phyloP scores from a whole-genome alignment of 2,888 invertebrate species.

The Chymomyza fuscimana region DNA sequence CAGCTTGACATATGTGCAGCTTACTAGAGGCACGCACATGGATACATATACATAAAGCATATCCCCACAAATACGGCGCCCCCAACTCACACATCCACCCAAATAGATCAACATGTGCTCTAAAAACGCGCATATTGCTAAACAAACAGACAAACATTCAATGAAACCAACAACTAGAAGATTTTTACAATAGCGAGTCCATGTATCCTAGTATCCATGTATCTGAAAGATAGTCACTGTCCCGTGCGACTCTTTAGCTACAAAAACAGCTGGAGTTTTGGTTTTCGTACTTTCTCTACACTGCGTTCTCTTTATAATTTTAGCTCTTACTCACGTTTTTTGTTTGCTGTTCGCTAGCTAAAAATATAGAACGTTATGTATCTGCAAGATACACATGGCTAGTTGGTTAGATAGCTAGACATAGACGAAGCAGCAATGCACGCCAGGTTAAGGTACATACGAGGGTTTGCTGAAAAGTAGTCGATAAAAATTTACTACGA shows the following conservation, averaged over 20 bases:
- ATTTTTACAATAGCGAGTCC: not conserved
- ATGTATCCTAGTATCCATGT: not conserved
- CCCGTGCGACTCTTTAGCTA: not conserved
- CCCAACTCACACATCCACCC: constrained; percentile 3
- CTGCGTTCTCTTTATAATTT: not conserved
- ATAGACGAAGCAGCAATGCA: not conserved
- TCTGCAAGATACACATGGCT: not conserved
- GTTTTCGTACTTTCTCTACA: not conserved
- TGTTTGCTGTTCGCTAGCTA: constrained; percentile 6
- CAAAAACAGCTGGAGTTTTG: not conserved
- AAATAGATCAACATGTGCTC: constrained; percentile 17
- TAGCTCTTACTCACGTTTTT: not conserved
- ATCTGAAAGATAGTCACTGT: not conserved
- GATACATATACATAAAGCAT: constrained; percentile 11
- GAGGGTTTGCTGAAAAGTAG: not conserved
- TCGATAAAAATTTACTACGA: no score
- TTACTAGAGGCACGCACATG: constrained; percentile 39
- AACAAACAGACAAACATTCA: constrained; percentile 26
- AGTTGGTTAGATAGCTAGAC: not conserved
- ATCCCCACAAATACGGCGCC: no score
- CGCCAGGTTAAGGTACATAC: not conserved
- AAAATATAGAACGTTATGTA: not conserved
- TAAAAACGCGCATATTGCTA: constrained; percentile 31
- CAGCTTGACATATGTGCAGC: constrained; percentile 23
- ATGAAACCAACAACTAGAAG: not conserved